Base-by-base conservation (phyloP, 2,797 vertebrate genomes). In the Channallabes apus region DNA sequence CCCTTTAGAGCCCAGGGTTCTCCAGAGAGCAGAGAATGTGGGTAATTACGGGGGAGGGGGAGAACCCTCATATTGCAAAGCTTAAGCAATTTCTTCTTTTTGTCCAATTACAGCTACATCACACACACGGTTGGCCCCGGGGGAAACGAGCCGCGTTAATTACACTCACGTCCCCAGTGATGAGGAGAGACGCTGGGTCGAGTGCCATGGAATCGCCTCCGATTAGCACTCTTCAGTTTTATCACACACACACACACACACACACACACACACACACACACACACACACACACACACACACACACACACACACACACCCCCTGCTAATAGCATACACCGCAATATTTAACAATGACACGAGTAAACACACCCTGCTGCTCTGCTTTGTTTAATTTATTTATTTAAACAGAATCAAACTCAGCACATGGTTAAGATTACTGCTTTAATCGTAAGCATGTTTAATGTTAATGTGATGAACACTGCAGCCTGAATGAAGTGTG, bases 131-230 rank as follows among this genome's bases (percentile, higher is more conserved):
- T 82, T 83, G 86, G 88, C 87, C 88, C 86, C 71, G 68, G 85
- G 88, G 87, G 89, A 88, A 90, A 90, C 85, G 62, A 88, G 80
- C 87, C 82, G 86, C 78, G 89, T 88, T 90, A 90, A 91, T 91
- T 90, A 90, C 85, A 84, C 86, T 80, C 89, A 86, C 83, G 87
- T 80, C 85, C 86, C 79, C 80, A 91, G 89, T 88, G 90, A 90
- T 85, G 87, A 89, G 88, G 87, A 83, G 88, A 83, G 78, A 88
- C 84, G 82, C 82, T 46, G 84, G 22, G 38, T 27, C 1, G 38
- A 77, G 77, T 71, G 78, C 56, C 46, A 81, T 2, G 32, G 32
- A 32, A 32, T 32, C 32, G 32, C 32, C 32, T 32, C 32, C 61
- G 24, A 6, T 73, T 51, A 71, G 17, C 29, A n/a, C n/a, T n/a